Evolutionary conservation across 23 tunicate genomes (phyloP).

Genomic region (Pegea sp.): DNA sequence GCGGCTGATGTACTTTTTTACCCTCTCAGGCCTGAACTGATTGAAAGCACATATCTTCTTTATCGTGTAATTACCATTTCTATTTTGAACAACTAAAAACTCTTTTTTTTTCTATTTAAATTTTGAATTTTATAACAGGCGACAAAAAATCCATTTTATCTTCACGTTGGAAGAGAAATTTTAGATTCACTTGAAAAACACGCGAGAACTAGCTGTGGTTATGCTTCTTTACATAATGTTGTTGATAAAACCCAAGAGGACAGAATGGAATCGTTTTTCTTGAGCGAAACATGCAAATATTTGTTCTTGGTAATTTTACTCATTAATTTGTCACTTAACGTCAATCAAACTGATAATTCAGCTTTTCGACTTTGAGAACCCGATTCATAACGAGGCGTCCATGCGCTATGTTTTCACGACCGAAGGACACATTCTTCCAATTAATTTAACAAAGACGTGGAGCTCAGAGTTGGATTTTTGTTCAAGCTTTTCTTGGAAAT

Average conservation of each 20-base stretch:
- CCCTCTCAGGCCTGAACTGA: slow-evolving; percentile 82
- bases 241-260: slow-evolving; percentile 84
- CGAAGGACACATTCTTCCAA: slow-evolving; percentile 77
- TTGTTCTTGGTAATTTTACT: slow-evolving; percentile 64
- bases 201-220: slow-evolving; percentile 74
- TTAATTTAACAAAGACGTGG: slow-evolving; percentile 36
- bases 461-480: slow-evolving; percentile 27
- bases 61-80: slow-evolving; percentile 24
- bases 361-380: slow-evolving; percentile 83
- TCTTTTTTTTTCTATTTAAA: background rate
- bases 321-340: too few species aligned
- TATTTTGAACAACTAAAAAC: background rate
- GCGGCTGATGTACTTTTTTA: slow-evolving; percentile 67
- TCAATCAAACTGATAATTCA: background rate
- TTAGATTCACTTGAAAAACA: slow-evolving; percentile 61
- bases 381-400: slow-evolving; percentile 26
- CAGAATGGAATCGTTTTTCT: slow-evolving; percentile 96
- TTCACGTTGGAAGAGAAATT: slow-evolving; percentile 80
- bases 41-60: slow-evolving; percentile 77
- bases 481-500: background rate
- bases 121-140: slow-evolving; percentile 16
- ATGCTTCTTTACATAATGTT: slow-evolving; percentile 90
- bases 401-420: slow-evolving; percentile 75
- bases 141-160: slow-evolving; percentile 91
- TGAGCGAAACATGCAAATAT: slow-evolving; percentile 94